Evolutionary conservation across 2,888 invertebrate genomes (phyloP).

Genomic region (Torymus auratus): DNA sequence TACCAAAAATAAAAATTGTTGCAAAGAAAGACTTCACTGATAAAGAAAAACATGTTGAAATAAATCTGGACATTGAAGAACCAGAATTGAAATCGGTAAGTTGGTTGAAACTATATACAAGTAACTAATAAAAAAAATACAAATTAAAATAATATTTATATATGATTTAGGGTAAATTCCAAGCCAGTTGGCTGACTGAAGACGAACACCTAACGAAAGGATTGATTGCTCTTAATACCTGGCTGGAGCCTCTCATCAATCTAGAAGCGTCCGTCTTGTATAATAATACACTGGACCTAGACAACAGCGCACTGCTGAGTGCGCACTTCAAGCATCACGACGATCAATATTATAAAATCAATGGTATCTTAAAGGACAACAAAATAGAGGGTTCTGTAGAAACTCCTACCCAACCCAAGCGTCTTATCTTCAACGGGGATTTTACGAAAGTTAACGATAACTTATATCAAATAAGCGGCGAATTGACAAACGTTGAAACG

Average conservation of each 20-base stretch:
- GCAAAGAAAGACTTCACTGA: conserved; percentile 85
- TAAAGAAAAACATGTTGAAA: conserved; percentile 81
- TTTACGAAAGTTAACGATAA: conserved; percentile 56
- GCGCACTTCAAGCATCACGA: conserved; percentile 63
- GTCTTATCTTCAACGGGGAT: conserved; percentile 66
- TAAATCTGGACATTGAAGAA: conserved; percentile 81
- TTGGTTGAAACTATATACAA: conserved; percentile 9
- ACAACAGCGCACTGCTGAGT: conserved; percentile 63
- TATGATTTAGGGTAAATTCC: conserved; percentile 67
- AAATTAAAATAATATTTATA: conserved; percentile 18
- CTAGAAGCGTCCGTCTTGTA: conserved; percentile 68
- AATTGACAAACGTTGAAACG: conserved; percentile 62
- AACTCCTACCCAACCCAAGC: conserved; percentile 61
- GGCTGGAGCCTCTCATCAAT: conserved; percentile 72
- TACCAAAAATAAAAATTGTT: conserved; percentile 82
- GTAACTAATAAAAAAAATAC: background rate
- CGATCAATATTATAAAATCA: conserved; percentile 64
- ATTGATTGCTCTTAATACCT: conserved; percentile 71
- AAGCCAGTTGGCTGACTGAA: conserved; percentile 71
- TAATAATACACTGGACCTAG: conserved; percentile 63
- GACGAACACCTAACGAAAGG: conserved; percentile 67
- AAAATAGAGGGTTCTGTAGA: conserved; percentile 62
- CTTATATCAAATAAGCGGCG: conserved; percentile 64
- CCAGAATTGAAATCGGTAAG: conserved; percentile 63
- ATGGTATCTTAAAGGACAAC: conserved; percentile 61